These are phyloP conservation scores for Petrocephalus schoutedeni DNA, from an alignment of 2,797 vertebrate genomes.

Conservation along the genomic window DNA sequence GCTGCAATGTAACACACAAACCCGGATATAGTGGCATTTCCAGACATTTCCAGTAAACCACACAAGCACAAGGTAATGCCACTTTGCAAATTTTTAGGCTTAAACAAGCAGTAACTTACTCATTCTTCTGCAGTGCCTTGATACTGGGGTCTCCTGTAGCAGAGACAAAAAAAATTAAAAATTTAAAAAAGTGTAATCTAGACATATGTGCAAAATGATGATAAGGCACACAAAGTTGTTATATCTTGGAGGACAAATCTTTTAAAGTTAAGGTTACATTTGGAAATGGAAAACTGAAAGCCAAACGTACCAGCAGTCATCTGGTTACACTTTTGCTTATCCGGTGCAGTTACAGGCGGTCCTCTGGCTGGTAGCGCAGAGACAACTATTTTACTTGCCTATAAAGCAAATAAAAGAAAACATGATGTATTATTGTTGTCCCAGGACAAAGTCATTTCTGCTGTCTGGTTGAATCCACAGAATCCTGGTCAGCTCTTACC, in stretches of 20 bases:
- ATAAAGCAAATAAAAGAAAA: background rate
- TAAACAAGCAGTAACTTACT: slow-evolving; percentile 43
- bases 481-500: slow-evolving; percentile 31
- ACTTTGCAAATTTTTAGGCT: background rate
- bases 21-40: background rate
- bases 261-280: background rate
- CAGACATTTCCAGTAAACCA: background rate
- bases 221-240: background rate
- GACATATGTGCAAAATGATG: background rate
- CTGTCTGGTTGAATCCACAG: background rate
- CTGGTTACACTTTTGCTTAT: slow-evolving; percentile 33
- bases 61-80: background rate
- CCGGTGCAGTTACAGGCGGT: slow-evolving; percentile 31
- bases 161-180: slow-evolving; percentile 47
- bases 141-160: slow-evolving; percentile 43
- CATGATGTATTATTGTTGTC: background rate
- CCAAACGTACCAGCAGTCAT: slow-evolving; percentile 47
- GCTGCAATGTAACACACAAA: slow-evolving; percentile 35
- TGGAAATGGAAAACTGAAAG: background rate
- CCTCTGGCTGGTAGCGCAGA: slow-evolving; percentile 37
- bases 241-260: background rate
- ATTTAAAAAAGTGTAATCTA: background rate
- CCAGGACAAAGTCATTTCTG: background rate
- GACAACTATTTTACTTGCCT: slow-evolving; percentile 33
- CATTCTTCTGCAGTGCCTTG: slow-evolving; percentile 47